Evolutionary conservation across 1,140 invertebrate species (phyloP).

Genomic region (Dinothrombium tinctorium): DNA sequence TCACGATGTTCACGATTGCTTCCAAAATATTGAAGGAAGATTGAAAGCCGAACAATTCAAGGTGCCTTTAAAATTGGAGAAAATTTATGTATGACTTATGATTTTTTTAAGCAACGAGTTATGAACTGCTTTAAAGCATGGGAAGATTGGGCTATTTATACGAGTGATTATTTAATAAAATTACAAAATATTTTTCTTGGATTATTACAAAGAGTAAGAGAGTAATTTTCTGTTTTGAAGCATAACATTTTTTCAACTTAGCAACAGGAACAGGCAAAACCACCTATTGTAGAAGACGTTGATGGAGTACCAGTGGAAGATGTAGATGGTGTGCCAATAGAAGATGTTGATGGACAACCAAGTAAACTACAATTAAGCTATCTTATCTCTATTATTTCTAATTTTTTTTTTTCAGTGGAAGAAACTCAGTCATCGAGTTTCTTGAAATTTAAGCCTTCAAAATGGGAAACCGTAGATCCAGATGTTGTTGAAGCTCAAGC

Average conservation of each 20-base stretch:
- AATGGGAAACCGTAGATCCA: constrained; percentile 86
- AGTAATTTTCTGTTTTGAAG: background rate
- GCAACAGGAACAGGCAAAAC: background rate
- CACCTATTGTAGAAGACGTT: constrained; percentile 13
- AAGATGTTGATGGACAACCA: constrained; percentile 17
- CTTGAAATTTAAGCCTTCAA: constrained; percentile 42
- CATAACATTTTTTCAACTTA: background rate
- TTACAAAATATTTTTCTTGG: constrained; percentile 78
- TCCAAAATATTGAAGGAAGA: constrained; percentile 53
- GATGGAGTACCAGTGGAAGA: constrained; percentile 33
- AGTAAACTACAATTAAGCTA: constrained; percentile 1
- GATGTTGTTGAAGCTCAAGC: constrained; percentile 60
- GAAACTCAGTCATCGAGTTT: no score
- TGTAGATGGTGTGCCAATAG: constrained; percentile 53
- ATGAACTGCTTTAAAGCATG: constrained; percentile 80
- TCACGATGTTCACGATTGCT: constrained; percentile 47
- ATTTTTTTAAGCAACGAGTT: constrained; percentile 48
- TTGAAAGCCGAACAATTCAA: constrained; percentile 90
- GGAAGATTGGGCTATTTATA: constrained; percentile 95
- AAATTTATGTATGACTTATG: constrained; percentile 5
- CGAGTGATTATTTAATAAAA: constrained; percentile 69
- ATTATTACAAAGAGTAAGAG: constrained; percentile 21
- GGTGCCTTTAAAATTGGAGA: constrained; percentile 11
- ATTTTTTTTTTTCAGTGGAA: no score
- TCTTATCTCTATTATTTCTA: no score